Percentiles rank a stretch among this genome's conserved stretches.
Evolutionary conservation across 2,113 vertebrate genomes (phyloP).

Genomic region (Zapus hudsonius): DNA sequence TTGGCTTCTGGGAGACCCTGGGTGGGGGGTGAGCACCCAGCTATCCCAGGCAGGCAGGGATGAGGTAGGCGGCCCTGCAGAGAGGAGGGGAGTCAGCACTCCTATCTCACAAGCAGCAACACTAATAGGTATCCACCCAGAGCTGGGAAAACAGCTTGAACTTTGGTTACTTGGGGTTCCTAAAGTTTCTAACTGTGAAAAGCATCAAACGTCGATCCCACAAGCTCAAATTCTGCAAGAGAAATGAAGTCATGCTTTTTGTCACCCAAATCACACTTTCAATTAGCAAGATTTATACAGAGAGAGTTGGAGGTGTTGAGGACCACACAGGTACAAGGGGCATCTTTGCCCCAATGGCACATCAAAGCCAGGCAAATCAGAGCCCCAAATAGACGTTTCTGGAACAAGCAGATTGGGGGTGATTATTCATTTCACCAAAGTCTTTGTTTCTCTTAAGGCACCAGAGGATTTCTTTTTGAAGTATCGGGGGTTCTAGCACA

Average conservation of each 20-base stretch:
- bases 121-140: neutral
- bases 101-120: neutral
- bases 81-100: neutral
- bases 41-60: neutral
- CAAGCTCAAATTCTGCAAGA: neutral
- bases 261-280: neutral
- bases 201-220: neutral
- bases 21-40: neutral
- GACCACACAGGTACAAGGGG: neutral
- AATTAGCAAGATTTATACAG: slow-evolving; percentile 21
- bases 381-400: neutral
- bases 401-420: slow-evolving; percentile 32
- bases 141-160: neutral
- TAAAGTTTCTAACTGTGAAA: slow-evolving; percentile 13
- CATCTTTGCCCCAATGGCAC: neutral
- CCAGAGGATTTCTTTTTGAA: slow-evolving; percentile 59
- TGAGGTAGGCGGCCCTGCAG: neutral
- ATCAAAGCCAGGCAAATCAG: neutral
- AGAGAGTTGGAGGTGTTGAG: neutral
- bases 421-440: slow-evolving; percentile 29
- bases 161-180: neutral
- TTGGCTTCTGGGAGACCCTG: neutral
- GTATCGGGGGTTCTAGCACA: slow-evolving; percentile 24
- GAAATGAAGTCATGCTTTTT: neutral
- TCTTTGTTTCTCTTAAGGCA: slow-evolving; percentile 21